Evolutionary conservation across 2,797 vertebrate genomes (phyloP), one percentile per base, ranked within the genome.

Genomic region (Leptodactylus fallax): DNA sequence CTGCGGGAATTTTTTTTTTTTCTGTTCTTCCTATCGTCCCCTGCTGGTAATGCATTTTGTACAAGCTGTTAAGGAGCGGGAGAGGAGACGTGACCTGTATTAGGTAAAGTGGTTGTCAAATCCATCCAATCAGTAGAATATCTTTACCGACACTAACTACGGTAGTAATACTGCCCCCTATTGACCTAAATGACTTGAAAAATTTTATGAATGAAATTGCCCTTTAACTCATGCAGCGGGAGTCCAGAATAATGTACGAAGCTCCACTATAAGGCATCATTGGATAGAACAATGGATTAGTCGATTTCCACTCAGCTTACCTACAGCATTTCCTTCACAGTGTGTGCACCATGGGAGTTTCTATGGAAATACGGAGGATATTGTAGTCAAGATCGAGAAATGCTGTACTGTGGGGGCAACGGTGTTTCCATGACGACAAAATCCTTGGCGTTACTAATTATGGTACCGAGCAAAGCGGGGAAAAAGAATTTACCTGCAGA

Each of bases 351-450:
- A 58, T 72, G 82, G 71, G 67, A 84, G 63, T 47, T 83, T 83
- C 81, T 56, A 55, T 72, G 67, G 53, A 84, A 84, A 71, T 49
- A 47, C n/a, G 17, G 58, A 81, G n/a, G 36, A 47, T 58, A n/a
- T 72, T 51, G 19, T 87, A 58, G 36, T 45, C 25, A 25, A 60
- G 85, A 80, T 65, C 25, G 36, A 19, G 14, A 5, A 84, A 58
- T n/a, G 36, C 36, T 36, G 65, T 55, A 56, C 55, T 11, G 25
- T 53, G 67, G 53, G 67, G n/a, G 51, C 23, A 72, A 23, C 19
- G 5, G 27, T 72, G 82, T 84, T 84, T 84, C 82, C 82, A 74
- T 84, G 69, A 23, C 67, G 14, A 74, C 82, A 47, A 25, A 72
- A 58, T 63, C 79, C 60, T 63, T 7, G 79, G 79, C 60, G 60